These are phyloP conservation scores for Heliothis subflexa DNA, from an alignment of 1,140 invertebrate genomes.

Conservation along the genomic window DNA sequence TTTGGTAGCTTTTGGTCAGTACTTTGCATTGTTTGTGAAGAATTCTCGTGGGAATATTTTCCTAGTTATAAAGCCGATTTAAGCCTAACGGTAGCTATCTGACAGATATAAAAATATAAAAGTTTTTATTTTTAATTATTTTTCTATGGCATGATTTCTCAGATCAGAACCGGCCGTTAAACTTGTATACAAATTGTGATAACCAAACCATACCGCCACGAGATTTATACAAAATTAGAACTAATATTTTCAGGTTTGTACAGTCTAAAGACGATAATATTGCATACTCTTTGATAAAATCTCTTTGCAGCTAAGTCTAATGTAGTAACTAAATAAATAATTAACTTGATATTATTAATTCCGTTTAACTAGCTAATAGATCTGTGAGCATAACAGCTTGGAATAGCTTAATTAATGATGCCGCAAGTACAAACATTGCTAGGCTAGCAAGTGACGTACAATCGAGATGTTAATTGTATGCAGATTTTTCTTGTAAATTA, in stretches of 20 bases:
- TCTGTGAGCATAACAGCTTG: slow-evolving; percentile 36
- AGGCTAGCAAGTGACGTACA: slow-evolving; percentile 1
- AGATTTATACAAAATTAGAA: no score
- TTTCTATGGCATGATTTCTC: no score
- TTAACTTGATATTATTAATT: slow-evolving; percentile 4
- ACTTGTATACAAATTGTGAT: no score
- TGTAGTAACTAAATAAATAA: not conserved
- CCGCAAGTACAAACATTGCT: slow-evolving; percentile 36
- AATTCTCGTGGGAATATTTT: not conserved
- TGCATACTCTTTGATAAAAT: no score
- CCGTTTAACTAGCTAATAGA: slow-evolving; percentile 11
- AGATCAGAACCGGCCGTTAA: no score
- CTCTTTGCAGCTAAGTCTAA: not conserved
- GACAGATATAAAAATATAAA: no score
- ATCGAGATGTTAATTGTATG: not conserved
- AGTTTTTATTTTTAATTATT: no score
- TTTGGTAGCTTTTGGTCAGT: not conserved
- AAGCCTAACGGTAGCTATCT: no score
- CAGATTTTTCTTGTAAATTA: not conserved
- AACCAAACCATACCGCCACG: no score
- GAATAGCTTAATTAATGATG: slow-evolving; percentile 49
- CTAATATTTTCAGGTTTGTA: no score
- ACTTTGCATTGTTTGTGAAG: not conserved
- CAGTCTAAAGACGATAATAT: no score
- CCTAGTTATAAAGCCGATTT: no score